Percentiles rank a stretch among this genome's conserved stretches.
phyloP scores from a whole-genome alignment of 2,888 invertebrate genomes.

The Anoncus sp. region DNA sequence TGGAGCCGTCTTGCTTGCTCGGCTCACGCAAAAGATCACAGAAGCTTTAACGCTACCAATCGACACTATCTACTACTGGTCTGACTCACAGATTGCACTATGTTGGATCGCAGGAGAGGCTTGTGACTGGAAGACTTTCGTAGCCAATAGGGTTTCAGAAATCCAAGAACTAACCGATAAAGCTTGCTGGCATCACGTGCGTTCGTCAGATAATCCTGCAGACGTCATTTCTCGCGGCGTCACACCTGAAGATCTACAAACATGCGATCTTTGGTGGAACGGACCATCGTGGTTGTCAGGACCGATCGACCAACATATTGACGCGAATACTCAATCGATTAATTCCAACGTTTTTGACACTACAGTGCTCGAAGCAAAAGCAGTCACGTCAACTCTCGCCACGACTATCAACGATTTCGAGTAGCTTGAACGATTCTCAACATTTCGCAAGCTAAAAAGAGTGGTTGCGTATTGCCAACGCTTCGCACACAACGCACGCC shows the following conservation, averaged over 20 bases:
- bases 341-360: slow-evolving; percentile 7
- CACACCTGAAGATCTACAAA: slow-evolving; percentile 18
- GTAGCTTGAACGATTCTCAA: background rate
- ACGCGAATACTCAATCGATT: background rate
- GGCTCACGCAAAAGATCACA: slow-evolving; percentile 41
- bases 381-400: slow-evolving; percentile 3
- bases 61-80: slow-evolving; percentile 59
- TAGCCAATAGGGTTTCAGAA: slow-evolving; percentile 10
- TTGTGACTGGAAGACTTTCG: slow-evolving; percentile 18
- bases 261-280: slow-evolving; percentile 59
- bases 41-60: slow-evolving; percentile 47
- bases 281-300: slow-evolving; percentile 63
- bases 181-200: slow-evolving; percentile 51
- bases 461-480: slow-evolving; percentile 32
- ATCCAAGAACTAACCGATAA: slow-evolving; percentile 6
- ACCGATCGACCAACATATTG: slow-evolving; percentile 6
- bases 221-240: slow-evolving; percentile 57
- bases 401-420: slow-evolving; percentile 4
- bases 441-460: slow-evolving; percentile 16
- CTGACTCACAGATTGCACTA: slow-evolving; percentile 65
- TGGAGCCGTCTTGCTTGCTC: slow-evolving; percentile 62
- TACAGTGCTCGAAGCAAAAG: slow-evolving; percentile 13
- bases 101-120: slow-evolving; percentile 26
- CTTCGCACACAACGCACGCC: slow-evolving; percentile 15
- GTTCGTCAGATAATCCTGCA: slow-evolving; percentile 58